Percentiles rank a stretch among this genome's conserved stretches.
Conservation (phyloP, 2,888 invertebrate species). For the Diaperis boleti region DNA sequence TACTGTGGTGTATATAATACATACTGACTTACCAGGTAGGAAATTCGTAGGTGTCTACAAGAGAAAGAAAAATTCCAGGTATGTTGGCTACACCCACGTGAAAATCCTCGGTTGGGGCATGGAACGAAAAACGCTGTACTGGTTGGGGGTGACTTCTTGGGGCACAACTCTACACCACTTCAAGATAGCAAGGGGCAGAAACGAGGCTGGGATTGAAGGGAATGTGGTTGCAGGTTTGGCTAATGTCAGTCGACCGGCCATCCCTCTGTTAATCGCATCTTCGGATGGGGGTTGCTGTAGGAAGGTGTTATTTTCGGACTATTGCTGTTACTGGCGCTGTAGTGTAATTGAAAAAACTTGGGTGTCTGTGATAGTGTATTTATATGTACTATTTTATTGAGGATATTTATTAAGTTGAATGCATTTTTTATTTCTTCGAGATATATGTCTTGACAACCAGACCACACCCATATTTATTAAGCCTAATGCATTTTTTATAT, state of each 20-base stretch:
- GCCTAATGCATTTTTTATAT: too few relatives aligned
- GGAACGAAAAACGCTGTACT: neutral
- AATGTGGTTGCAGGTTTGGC: neutral
- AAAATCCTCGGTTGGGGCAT: neutral
- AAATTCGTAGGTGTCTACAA: conserved; percentile 14
- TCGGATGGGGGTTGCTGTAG: too few relatives aligned
- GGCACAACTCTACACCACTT: neutral
- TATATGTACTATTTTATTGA: too few relatives aligned
- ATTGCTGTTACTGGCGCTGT: too few relatives aligned
- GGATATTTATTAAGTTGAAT: too few relatives aligned
- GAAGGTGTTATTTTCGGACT: too few relatives aligned
- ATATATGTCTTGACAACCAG: too few relatives aligned
- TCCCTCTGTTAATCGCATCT: too few relatives aligned
- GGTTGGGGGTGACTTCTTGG: conserved; percentile 2
- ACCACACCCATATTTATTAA: too few relatives aligned
- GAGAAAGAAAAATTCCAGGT: neutral
- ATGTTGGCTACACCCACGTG: conserved; percentile 3
- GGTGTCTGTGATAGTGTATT: too few relatives aligned
- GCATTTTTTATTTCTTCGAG: too few relatives aligned
- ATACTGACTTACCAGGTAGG: neutral
- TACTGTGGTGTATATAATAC: neutral
- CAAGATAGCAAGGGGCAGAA: neutral
- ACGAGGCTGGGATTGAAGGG: neutral
- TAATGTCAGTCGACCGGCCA: neutral
- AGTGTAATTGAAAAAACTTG: too few relatives aligned